These are phyloP conservation scores for Aphyosemion australe DNA, from an alignment of 2,113 vertebrate genomes.

Conservation along the genomic window DNA sequence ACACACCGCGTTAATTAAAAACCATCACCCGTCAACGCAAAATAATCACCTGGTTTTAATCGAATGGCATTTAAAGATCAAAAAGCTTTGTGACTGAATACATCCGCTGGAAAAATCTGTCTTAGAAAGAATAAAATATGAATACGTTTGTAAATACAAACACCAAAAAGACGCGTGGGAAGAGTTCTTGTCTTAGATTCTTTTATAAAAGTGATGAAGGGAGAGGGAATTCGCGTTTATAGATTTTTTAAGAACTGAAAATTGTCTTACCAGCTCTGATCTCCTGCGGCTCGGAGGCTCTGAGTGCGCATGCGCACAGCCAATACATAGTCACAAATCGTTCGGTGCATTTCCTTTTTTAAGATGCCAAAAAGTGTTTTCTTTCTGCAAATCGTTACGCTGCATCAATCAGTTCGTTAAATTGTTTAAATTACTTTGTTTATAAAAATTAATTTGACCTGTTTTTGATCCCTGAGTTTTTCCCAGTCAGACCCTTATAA, in stretches of 20 bases:
- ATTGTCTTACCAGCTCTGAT: conserved; percentile 82
- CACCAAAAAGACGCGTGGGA: background rate
- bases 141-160: background rate
- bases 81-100: conserved; percentile 55
- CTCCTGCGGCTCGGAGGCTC: conserved; percentile 75
- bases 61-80: conserved; percentile 23
- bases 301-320: conserved; percentile 76
- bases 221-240: conserved; percentile 37
- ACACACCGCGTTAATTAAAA: background rate
- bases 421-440: too few relatives aligned
- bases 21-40: background rate
- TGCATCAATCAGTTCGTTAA: too few relatives aligned
- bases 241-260: conserved; percentile 57
- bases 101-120: background rate
- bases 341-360: background rate
- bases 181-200: background rate
- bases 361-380: conserved; percentile 16
- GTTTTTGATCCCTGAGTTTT: background rate
- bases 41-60: background rate
- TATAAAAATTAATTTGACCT: background rate
- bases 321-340: conserved; percentile 43
- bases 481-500: background rate
- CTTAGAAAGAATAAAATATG: background rate
- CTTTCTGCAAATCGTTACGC: too few relatives aligned
- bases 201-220: background rate